A percentile compares a stretch with the other conserved stretches of the same genome.
Evolutionary conservation across 2,888 invertebrate species (phyloP).

Genomic region (Plagodis pulveraria): DNA sequence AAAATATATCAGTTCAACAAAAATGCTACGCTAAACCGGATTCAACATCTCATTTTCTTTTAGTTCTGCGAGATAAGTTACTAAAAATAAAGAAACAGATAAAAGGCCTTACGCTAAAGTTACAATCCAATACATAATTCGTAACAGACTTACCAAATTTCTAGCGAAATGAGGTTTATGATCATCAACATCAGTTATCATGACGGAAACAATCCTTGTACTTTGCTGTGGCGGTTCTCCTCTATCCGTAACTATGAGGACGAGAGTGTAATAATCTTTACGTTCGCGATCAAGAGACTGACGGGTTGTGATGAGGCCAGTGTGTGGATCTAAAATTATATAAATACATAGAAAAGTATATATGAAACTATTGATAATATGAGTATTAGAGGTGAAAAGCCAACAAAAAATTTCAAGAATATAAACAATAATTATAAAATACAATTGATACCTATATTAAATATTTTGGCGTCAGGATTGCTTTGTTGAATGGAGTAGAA

Average conservation of each 20-base stretch:
- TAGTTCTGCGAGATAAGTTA: no score
- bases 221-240: slow-evolving; percentile 91
- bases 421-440: background rate
- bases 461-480: slow-evolving; percentile 86
- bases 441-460: slow-evolving; percentile 81
- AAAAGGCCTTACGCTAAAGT: background rate
- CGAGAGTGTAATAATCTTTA: slow-evolving; percentile 89
- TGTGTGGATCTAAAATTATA: slow-evolving; percentile 80
- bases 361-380: background rate
- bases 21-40: no score
- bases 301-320: slow-evolving; percentile 90
- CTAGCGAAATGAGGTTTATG: slow-evolving; percentile 90
- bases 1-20: background rate
- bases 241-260: slow-evolving; percentile 91
- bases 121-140: background rate
- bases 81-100: no score
- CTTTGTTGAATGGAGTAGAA: slow-evolving; percentile 89
- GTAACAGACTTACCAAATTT: slow-evolving; percentile 82
- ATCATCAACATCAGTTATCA: slow-evolving; percentile 91
- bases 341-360: background rate
- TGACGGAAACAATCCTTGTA: slow-evolving; percentile 88
- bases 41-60: no score
- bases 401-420: no score
- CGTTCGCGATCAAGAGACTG: slow-evolving; percentile 90
- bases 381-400: no score